A percentile compares a stretch with the other conserved stretches of the same genome.
These are phyloP conservation scores for Carterocephalus palaemon DNA, from an alignment of 2,888 invertebrate species.

Conservation along the genomic window DNA sequence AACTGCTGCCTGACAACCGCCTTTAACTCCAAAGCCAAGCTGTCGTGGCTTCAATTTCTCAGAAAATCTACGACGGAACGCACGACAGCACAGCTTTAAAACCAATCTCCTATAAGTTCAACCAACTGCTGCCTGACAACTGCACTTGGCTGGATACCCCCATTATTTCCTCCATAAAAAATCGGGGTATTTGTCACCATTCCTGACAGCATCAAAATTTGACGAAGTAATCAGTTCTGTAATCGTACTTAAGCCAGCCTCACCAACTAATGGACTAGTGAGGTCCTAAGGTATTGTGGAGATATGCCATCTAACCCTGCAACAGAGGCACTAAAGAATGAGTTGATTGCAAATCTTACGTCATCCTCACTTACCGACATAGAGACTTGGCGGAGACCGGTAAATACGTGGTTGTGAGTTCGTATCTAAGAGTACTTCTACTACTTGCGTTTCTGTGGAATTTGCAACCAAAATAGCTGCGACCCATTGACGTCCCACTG, in stretches of 20 bases:
- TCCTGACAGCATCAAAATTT: not conserved
- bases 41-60: not conserved
- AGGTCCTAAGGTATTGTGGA: not conserved
- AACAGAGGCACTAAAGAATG: not conserved
- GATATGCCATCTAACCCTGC: not conserved
- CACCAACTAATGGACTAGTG: not conserved
- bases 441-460: no score
- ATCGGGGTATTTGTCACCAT: not conserved
- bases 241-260: not conserved
- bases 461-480: no score
- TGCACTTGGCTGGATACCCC: not conserved
- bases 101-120: not conserved
- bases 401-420: no score
- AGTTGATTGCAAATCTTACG: no score
- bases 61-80: not conserved
- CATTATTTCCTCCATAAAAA: not conserved
- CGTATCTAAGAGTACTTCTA: no score
- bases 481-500: no score
- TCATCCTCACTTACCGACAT: no score
- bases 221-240: not conserved
- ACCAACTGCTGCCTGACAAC: not conserved
- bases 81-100: not conserved
- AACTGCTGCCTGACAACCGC: constrained; percentile 6
- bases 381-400: no score
- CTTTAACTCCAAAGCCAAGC: constrained; percentile 24